Evolutionary conservation across 2,797 vertebrate genomes (phyloP).

Genomic region (Pteronotus mesoamericanus): DNA sequence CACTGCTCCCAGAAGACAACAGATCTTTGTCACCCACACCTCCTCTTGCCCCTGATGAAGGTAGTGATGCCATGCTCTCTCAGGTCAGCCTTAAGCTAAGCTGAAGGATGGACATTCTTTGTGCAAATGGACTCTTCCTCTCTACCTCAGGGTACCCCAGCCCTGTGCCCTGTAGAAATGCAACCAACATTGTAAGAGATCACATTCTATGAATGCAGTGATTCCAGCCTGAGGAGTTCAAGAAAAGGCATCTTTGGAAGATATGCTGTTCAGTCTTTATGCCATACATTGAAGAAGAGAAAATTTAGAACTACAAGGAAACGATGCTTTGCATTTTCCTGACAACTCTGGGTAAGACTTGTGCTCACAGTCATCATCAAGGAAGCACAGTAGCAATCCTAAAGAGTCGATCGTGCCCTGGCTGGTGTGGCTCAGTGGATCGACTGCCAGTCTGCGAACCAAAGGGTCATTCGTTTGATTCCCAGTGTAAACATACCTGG

Average conservation of each 20-base stretch:
- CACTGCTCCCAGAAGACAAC: not conserved
- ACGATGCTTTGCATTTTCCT: not conserved
- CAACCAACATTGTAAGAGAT: not conserved
- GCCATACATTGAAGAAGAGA: not conserved
- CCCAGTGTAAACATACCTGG: no score
- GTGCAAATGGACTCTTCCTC: not conserved
- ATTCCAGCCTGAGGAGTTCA: not conserved
- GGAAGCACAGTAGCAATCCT: not conserved
- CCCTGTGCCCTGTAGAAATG: not conserved
- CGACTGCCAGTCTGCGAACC: no score
- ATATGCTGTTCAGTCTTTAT: not conserved
- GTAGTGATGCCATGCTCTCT: not conserved
- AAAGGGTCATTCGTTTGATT: no score
- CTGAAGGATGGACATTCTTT: not conserved
- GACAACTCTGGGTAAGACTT: not conserved
- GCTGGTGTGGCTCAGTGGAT: no score
- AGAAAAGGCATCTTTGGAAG: conserved; percentile 1
- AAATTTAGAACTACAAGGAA: conserved; percentile 21
- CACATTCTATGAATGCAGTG: not conserved
- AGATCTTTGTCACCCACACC: not conserved
- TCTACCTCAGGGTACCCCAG: not conserved
- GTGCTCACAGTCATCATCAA: not conserved
- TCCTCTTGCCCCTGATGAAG: not conserved
- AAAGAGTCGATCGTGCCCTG: not conserved
- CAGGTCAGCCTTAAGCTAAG: not conserved